Evolutionary conservation across 1,140 invertebrate genomes (phyloP), one percentile per base, ranked within the genome.

Genomic region (Magallana ariakensis): DNA sequence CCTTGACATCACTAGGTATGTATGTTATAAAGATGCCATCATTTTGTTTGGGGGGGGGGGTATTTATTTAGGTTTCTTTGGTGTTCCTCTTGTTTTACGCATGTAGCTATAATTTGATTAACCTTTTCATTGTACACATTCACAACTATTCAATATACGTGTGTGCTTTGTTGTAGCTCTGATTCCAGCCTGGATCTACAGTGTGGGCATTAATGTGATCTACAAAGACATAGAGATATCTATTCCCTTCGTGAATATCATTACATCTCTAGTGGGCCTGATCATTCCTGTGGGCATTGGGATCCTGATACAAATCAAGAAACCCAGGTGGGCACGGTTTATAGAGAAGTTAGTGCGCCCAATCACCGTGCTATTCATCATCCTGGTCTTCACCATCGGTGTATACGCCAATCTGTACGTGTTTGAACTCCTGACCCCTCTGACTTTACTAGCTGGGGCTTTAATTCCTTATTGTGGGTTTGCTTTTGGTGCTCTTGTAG

Each of bases 111-210:
- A 33, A 33, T 33, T 33, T 33, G 33, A 33, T 33, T 33, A 33
- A 33, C 33, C 33, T 33, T 33, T 33, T 1, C 33, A 33, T 3
- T 33, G 33, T 33, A 33, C 33, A 33, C 33, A 33, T 33, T 33
- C 33, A 33, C 33, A 33, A 33, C 33, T 33, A 3, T 33, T 33
- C 33, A 33, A 33, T 33, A 33, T 33, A 33, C 5, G 2, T 33
- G 33, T 62, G 19, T 62, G 13, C 19, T 19, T 3, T 62, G 13
- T 95, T 95, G 8, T 94, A 98, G 97, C 95, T 46, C 97, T 98
- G 95, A 99, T 99, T 96, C 98, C 98, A 0, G 93, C 98, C 1
- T 99, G 99, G 99, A 95, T 98, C 26, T 98, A 98, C 92, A 97
- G 98, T 0, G 95, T 99, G 11, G 98, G 98, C 0, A 96, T 95